phyloP scores from a whole-genome alignment of 1,140 invertebrate species.

The Formica selysi region DNA sequence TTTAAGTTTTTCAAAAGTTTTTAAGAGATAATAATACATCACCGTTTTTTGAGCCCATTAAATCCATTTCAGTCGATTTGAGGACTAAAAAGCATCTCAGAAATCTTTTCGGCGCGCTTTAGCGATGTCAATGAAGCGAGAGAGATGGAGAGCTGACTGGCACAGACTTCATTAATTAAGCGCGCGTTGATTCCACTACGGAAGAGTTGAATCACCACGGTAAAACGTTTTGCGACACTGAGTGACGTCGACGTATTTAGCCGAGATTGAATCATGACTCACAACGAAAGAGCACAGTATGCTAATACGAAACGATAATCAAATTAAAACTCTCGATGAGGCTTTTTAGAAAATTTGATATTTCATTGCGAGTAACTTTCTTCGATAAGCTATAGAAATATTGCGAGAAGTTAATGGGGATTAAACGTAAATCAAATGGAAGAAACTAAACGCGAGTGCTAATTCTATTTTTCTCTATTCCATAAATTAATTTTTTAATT shows the following conservation, averaged over 20 bases:
- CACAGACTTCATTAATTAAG: constrained; percentile 83
- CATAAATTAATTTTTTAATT: constrained; percentile 2
- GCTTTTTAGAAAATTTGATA: constrained; percentile 28
- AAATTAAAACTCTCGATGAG: constrained; percentile 41
- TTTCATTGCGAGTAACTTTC: constrained; percentile 22
- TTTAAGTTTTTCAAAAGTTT: constrained; percentile 19
- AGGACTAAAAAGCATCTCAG: constrained; percentile 52
- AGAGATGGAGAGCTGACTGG: constrained; percentile 69
- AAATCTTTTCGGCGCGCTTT: constrained; percentile 55
- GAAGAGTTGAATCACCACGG: constrained; percentile 78
- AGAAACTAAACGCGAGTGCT: not conserved
- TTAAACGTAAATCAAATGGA: not conserved
- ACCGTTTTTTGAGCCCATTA: not conserved
- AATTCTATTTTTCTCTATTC: not conserved
- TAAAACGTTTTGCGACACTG: constrained; percentile 72
- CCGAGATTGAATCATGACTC: constrained; percentile 76
- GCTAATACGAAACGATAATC: constrained; percentile 37
- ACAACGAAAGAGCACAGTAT: constrained; percentile 46
- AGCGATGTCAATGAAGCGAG: constrained; percentile 36
- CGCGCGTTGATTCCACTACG: constrained; percentile 79
- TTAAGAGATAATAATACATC: constrained; percentile 2
- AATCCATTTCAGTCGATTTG: constrained; percentile 33
- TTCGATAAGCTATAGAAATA: not conserved
- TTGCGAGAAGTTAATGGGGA: not conserved
- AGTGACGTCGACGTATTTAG: constrained; percentile 44